Percentiles rank a stretch among this genome's conserved stretches.
Conservation (phyloP, 2,113 vertebrate species). For the Tauraco erythrolophus region DNA sequence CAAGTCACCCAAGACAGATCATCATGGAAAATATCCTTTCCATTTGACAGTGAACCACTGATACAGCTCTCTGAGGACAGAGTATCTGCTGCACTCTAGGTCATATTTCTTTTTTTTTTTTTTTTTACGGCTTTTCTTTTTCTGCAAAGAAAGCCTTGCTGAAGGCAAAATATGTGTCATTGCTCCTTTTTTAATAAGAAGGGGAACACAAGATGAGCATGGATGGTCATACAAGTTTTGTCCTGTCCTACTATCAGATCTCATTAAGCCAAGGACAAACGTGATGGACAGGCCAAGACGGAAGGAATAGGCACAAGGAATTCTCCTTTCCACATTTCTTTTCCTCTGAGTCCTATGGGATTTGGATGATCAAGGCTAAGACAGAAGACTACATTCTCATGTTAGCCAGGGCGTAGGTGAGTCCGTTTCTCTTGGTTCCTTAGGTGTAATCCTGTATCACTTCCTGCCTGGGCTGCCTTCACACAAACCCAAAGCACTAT, state of each 20-base stretch:
- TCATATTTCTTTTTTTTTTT: not conserved
- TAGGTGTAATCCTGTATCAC: rapidly evolving
- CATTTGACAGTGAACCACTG: not conserved
- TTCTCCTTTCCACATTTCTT: not conserved
- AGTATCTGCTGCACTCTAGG: not conserved
- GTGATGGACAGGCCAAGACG: not conserved
- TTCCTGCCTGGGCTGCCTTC: not conserved
- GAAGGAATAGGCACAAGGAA: not conserved
- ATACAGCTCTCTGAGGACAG: not conserved
- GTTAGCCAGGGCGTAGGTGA: rapidly evolving
- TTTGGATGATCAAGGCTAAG: not conserved
- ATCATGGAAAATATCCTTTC: conserved; percentile 5
- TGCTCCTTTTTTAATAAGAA: not conserved
- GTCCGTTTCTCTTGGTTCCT: rapidly evolving
- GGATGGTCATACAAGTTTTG: not conserved
- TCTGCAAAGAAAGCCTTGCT: not conserved
- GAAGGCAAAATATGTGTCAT: not conserved
- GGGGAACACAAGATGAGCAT: not conserved
- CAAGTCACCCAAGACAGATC: not conserved
- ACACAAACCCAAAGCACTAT: not conserved
- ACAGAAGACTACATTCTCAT: not conserved
- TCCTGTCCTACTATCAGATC: not conserved
- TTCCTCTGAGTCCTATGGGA: not conserved
- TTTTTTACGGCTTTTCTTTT: not conserved
- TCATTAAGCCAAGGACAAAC: not conserved